These are phyloP conservation scores for Octodon degus DNA, from an alignment of 2,113 vertebrate genomes.

Conservation along the genomic window DNA sequence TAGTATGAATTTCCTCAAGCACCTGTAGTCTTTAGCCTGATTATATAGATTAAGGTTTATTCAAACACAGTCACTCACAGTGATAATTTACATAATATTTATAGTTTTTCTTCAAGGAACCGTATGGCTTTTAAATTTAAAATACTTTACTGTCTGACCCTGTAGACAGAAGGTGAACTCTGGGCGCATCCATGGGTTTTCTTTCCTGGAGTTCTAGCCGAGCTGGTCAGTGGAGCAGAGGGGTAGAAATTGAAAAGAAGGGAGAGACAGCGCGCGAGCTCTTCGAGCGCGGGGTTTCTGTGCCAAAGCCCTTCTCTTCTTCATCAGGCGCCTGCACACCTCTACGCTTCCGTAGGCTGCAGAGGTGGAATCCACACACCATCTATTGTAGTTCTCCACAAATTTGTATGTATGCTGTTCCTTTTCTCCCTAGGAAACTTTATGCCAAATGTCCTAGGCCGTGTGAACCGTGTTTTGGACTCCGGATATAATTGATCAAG, in stretches of 20 bases:
- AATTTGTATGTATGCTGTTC: neutral
- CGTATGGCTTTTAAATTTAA: neutral
- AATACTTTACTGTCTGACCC: neutral
- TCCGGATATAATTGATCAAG: neutral
- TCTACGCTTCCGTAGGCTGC: neutral
- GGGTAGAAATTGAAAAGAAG: neutral
- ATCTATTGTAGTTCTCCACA: neutral
- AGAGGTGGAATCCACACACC: neutral
- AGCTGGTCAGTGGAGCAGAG: neutral
- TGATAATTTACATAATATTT: neutral
- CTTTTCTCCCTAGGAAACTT: neutral
- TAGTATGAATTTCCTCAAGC: neutral
- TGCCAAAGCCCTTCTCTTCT: neutral
- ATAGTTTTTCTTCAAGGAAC: neutral
- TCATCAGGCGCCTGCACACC: neutral
- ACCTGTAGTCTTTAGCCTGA: neutral
- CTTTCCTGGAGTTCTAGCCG: neutral
- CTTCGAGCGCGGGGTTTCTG: too few relatives aligned
- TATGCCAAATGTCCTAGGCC: neutral
- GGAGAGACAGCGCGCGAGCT: neutral
- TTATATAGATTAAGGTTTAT: constrained; percentile 18
- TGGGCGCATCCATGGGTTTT: neutral
- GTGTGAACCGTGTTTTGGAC: neutral
- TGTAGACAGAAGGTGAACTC: neutral
- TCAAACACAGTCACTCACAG: neutral